A percentile compares a stretch with the other conserved stretches of the same genome.
Conservation (phyloP, 2,113 vertebrate genomes). For the Sus scrofa region DNA sequence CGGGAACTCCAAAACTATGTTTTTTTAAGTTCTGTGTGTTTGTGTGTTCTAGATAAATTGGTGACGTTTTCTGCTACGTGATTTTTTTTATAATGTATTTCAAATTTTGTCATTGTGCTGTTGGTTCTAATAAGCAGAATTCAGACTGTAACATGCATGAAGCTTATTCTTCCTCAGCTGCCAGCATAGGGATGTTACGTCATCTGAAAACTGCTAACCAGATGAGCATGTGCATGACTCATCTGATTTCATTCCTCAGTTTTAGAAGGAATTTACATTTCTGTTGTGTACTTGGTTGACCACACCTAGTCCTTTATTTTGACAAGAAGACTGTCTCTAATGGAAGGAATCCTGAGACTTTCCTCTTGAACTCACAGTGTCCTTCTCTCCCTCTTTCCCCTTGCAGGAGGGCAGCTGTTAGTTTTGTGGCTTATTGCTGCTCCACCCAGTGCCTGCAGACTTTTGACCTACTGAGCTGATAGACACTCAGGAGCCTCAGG, state of each 20-base stretch:
- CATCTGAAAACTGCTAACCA: slow-evolving; percentile 56
- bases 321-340: slow-evolving; percentile 67
- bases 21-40: background rate
- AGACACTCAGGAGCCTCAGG: slow-evolving; percentile 82
- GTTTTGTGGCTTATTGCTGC: slow-evolving; percentile 99
- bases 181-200: slow-evolving; percentile 49
- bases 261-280: slow-evolving; percentile 45
- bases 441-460: slow-evolving; percentile 95
- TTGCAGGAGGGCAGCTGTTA: slow-evolving; percentile 93
- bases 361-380: slow-evolving; percentile 79
- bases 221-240: background rate
- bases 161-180: slow-evolving; percentile 53
- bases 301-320: slow-evolving; percentile 62
- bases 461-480: slow-evolving; percentile 97
- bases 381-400: slow-evolving; percentile 22
- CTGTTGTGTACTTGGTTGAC: background rate
- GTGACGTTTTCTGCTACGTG: background rate
- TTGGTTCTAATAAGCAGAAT: background rate
- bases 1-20: too few species aligned
- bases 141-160: background rate
- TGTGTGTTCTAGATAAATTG: background rate
- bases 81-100: background rate
- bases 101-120: background rate
- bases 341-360: slow-evolving; percentile 66
- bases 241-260: slow-evolving; percentile 55